These are phyloP conservation scores for Larimichthys crocea DNA, from an alignment of 2,113 vertebrate genomes.

Conservation along the genomic window DNA sequence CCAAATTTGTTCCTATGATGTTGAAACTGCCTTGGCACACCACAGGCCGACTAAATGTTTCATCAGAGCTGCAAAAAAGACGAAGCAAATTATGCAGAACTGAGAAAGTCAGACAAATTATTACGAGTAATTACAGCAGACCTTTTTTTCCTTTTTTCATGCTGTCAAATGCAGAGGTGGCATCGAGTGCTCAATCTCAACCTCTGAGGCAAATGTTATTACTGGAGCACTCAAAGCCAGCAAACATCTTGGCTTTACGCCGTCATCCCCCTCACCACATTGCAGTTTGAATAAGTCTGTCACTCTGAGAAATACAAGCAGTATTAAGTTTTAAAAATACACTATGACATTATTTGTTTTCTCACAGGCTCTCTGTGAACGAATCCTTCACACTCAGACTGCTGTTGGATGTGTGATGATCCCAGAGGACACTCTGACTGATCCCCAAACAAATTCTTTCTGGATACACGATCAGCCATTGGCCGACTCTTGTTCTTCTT, in stretches of 20 bases:
- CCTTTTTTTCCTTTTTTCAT: neutral
- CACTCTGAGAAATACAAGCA: conserved; percentile 5
- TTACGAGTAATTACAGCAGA: conserved; percentile 15
- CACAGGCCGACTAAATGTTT: conserved; percentile 58
- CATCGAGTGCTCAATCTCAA: neutral
- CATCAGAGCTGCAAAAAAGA: conserved; percentile 49
- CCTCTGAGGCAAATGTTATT: neutral
- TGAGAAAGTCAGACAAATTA: conserved; percentile 30
- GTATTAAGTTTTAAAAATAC: conserved; percentile 10
- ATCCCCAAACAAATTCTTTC: conserved; percentile 47
- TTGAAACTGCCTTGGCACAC: conserved; percentile 44
- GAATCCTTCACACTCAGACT: conserved; percentile 35
- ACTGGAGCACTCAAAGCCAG: neutral
- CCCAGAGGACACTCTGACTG: conserved; percentile 42
- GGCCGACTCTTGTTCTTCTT: neutral
- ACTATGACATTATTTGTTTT: neutral
- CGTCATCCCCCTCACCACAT: neutral
- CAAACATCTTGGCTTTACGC: neutral
- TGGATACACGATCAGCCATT: conserved; percentile 19
- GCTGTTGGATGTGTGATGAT: conserved; percentile 31
- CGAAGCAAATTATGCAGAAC: conserved; percentile 63
- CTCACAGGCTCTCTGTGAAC: conserved; percentile 7
- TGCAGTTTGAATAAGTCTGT: conserved; percentile 6
- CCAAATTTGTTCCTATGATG: conserved; percentile 41
- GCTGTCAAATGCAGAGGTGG: neutral